Conservation (phyloP, 2,113 vertebrate genomes). For the Gnathonemus echidnorhynchus region DNA sequence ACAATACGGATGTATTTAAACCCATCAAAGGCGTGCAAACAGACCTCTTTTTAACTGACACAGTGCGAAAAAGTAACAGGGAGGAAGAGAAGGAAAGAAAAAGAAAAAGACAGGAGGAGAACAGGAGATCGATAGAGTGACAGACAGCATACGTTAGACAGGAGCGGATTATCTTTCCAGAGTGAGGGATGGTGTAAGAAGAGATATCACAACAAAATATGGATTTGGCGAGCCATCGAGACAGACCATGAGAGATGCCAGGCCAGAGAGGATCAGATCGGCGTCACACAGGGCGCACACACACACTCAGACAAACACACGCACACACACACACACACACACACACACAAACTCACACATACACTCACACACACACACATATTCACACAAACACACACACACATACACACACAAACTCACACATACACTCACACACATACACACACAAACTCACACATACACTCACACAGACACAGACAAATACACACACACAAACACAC, state of each 20-base stretch:
- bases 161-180: neutral
- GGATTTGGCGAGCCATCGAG: neutral
- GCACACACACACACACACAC: no score
- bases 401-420: no score
- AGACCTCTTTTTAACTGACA: neutral
- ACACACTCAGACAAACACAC: neutral
- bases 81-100: neutral
- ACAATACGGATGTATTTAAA: neutral
- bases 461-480: no score
- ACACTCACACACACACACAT: no score
- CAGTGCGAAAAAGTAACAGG: neutral
- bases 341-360: no score
- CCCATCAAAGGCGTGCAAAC: neutral
- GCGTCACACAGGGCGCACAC: neutral
- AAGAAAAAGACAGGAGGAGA: neutral
- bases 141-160: neutral
- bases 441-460: no score
- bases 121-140: neutral
- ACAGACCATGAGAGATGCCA: neutral
- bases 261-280: neutral
- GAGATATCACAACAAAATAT: slow-evolving; percentile 10
- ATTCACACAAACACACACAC: no score
- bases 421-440: no score
- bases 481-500: no score
- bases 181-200: neutral